Base-by-base conservation (phyloP, 2,888 invertebrate genomes). In the Troglohyphantes excavatus region DNA sequence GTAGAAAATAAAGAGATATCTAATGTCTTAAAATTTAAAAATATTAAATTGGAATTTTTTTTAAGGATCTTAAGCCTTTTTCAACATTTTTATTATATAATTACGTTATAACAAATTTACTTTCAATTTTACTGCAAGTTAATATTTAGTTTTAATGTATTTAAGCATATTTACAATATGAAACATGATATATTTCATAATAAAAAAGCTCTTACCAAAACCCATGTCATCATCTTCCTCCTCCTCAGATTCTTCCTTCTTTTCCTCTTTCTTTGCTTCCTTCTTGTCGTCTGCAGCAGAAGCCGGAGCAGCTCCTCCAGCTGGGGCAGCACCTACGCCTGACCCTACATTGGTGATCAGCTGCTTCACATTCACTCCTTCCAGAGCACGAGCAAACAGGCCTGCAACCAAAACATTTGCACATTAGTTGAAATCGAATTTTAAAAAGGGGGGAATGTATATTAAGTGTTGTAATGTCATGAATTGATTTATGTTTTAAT, bases 361-460 rank as follows among this genome's bases (percentile, higher is more conserved):
- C 91, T 98, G 97, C 93, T 97, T 97, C 84, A 99, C 96, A 93
- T 98, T 98, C 92, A 99, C 95, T 91, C 98, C 98, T 94, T 99
- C 98, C 92, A 99, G 94, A 59, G 99, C 98, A 94, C 99, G 98
- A 92, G 99, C 98, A 94, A 99, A 99, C 87, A 99, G 95, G 75
- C 93, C 94, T 94, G 90, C 9, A 63, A 9, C 19, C 2, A 29
- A 59, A 65, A n/a, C n/a, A n/a, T n/a, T n/a, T n/a, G 3, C n/a
- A 33, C 26, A 23, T 26, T 3, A 63, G 17, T 59, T 59, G 7
- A n/a, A 59, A 19, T 13, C 5, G 19, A 59, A 53, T n/a, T 13
- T 53, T n/a, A 53, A 53, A n/a, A 53, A 13, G 17, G n/a, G 5
- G 5, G 0, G 9, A 53, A n/a, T n/a, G 17, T 17, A 46, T 17